A percentile compares a stretch with the other conserved stretches of the same genome.
Evolutionary conservation across 2,888 invertebrate species (phyloP).

Genomic region (Eulithis prunata): DNA sequence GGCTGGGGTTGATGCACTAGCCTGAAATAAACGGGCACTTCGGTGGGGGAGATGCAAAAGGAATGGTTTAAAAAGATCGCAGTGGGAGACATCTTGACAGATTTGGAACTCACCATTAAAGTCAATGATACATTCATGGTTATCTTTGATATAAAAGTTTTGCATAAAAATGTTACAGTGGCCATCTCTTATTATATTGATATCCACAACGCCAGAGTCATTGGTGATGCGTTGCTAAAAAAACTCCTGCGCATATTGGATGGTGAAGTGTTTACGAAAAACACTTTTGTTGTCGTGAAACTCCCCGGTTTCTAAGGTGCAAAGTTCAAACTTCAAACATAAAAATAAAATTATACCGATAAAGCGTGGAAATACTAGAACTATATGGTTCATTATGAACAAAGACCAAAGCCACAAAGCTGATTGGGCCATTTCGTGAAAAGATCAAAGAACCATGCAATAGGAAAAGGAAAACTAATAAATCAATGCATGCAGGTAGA

Average conservation of each 20-base stretch:
- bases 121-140: too few species aligned
- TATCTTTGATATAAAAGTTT: background rate
- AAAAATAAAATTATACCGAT: too few species aligned
- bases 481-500: constrained; percentile 21
- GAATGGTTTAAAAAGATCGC: constrained; percentile 8
- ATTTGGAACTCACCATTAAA: background rate
- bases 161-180: background rate
- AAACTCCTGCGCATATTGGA: background rate
- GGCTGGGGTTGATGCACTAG: constrained; percentile 49
- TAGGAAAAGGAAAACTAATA: constrained; percentile 24
- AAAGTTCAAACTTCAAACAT: too few species aligned
- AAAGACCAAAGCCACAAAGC: background rate
- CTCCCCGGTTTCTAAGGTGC: too few species aligned
- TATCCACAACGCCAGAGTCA: too few species aligned
- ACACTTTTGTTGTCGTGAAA: too few species aligned
- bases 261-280: too few species aligned
- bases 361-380: too few species aligned
- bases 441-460: constrained; percentile 25
- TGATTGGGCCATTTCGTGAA: background rate
- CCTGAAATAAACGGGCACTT: constrained; percentile 33
- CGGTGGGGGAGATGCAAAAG: constrained; percentile 13
- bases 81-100: constrained; percentile 16
- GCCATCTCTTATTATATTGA: too few species aligned
- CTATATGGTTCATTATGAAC: background rate
- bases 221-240: too few species aligned